Base-by-base conservation (phyloP, 2,113 vertebrate genomes). In the Labrus mixtus region DNA sequence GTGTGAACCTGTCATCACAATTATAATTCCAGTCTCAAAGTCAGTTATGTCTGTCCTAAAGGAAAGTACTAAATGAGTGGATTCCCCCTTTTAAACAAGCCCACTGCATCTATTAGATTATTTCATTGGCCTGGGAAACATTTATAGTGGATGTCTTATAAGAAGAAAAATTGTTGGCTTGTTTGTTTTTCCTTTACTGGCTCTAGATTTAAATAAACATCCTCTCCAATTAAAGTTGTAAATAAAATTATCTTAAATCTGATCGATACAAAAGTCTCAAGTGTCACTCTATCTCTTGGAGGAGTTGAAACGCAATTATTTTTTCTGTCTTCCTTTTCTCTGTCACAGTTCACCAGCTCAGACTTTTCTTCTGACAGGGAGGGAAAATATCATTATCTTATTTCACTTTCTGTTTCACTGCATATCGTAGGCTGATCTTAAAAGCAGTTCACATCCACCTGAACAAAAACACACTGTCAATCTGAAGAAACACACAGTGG, bases 401-500 rank as follows among this genome's bases (percentile, higher is more conserved):
- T 48, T 48, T 17, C 46, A 19, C 46, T 48, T 17, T 48, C 50
- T 61, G 22, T 73, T 61, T 76, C 22, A 54, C 17, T 57, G 13
- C 25, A 66, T 69, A 29, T 57, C 3, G 11, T n/a, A 58, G 16
- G 45, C 54, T 54, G 37, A 81, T 53, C 36, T 37, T 13, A 23
- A 4, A 58, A 75, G 19, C n/a, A 43, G 43, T 78, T 60, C 45
- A 58, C 39, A 39, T 41, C 13, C 4, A 0, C 36, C 36, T 11
- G 1, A 61, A 58, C 8, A 60, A 43, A 73, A 51, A 56, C 58
- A 50, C 39, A 36, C 43, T 33, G 6, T 8, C 46, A 48, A 48
- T 17, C 43, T 36, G 59, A 53, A 61, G 39, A 73, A 78, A 86
- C 67, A 55, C 46, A 63, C 17, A 66, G 77, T 82, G 67, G 70